phyloP scores from a whole-genome alignment of 2,113 vertebrate genomes.

The Perca flavescens region DNA sequence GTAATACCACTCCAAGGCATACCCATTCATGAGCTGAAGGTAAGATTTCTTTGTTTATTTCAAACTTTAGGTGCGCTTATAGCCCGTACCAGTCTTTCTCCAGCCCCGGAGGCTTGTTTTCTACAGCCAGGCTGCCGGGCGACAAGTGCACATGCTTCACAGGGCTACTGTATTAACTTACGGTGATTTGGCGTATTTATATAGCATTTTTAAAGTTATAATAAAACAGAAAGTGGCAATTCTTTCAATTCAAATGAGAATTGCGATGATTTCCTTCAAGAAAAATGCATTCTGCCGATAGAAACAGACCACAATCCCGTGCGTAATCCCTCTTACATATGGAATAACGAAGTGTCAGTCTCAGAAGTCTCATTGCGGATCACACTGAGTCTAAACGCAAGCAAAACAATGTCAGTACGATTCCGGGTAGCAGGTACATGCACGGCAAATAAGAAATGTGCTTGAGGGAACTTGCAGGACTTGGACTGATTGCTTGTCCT shows the following conservation, averaged over 20 bases:
- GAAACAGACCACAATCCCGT: slow-evolving; percentile 35
- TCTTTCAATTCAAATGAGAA: neutral
- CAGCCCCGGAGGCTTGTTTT: slow-evolving; percentile 58
- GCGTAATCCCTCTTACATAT: slow-evolving; percentile 60
- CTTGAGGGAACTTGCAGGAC: slow-evolving; percentile 53
- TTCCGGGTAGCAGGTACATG: neutral
- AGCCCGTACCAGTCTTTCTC: slow-evolving; percentile 28
- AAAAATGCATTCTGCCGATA: neutral
- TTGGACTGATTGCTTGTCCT: slow-evolving; percentile 12
- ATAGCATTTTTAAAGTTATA: slow-evolving; percentile 13
- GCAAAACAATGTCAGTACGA: slow-evolving; percentile 4
- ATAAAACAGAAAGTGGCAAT: neutral
- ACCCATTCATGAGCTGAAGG: slow-evolving; percentile 93
- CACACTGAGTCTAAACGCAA: slow-evolving; percentile 2
- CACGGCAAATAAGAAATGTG: slow-evolving; percentile 1
- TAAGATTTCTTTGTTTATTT: slow-evolving; percentile 82
- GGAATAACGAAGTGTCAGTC: slow-evolving; percentile 48
- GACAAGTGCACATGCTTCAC: slow-evolving; percentile 76
- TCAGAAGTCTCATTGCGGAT: slow-evolving; percentile 16
- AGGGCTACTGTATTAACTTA: slow-evolving; percentile 42
- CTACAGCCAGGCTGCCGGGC: slow-evolving; percentile 48
- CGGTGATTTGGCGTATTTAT: slow-evolving; percentile 6
- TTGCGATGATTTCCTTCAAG: neutral
- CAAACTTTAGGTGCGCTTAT: slow-evolving; percentile 70
- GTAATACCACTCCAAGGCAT: slow-evolving; percentile 80